Base-by-base conservation (phyloP, 2,113 vertebrate genomes). In the Boulengeromyrus knoepffleri region DNA sequence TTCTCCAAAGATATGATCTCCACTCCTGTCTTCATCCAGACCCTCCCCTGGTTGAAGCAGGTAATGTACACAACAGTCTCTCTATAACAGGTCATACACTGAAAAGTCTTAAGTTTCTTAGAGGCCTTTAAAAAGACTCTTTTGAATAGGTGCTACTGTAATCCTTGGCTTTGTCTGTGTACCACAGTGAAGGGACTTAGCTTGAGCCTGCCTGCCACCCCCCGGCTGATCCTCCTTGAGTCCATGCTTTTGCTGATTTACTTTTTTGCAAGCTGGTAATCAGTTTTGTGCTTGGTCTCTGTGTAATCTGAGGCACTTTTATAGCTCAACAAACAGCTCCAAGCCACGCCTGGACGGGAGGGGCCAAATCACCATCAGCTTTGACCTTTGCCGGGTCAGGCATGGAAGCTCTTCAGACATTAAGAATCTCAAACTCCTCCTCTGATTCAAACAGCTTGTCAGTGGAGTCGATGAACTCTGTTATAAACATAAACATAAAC, bases 351-450 rank as follows among this genome's bases (percentile, higher is more conserved):
- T 15, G 24, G 17, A 42, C 13, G 3, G 46, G 45, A 77, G 66
- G 39, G 77, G 42, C 45, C 7, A 36, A 87, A 46, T 53, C 66
- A 4, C 36, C 36, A 46, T 21, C 52, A 39, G n/a, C 80, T 5
- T 31, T 62, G 46, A 53, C 31, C 21, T 89, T 21, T 7, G 21
- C 70, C 74, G 6, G n/a, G 88, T 15, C 39, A 27, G 66, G 36
- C 15, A 8, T 5, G 4, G 19, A n/a, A 83, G 83, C 49, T 17
- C 39, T 13, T 96, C 96, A 98, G 47, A 97, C 95, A 3, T 95
- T 97, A 85, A 98, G 94, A 92, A 98, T 97, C 94, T 98, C 97
- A 94, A 98, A 98, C 93, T 98, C 97, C 93, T 97, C 97, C 93
- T 98, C 97, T 49, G 96, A 93, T 91, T 98, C 97, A 93, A 97